A percentile compares a stretch with the other conserved stretches of the same genome.
phyloP scores from a whole-genome alignment of 2,113 vertebrate genomes.

The Dicentrarchus labrax region DNA sequence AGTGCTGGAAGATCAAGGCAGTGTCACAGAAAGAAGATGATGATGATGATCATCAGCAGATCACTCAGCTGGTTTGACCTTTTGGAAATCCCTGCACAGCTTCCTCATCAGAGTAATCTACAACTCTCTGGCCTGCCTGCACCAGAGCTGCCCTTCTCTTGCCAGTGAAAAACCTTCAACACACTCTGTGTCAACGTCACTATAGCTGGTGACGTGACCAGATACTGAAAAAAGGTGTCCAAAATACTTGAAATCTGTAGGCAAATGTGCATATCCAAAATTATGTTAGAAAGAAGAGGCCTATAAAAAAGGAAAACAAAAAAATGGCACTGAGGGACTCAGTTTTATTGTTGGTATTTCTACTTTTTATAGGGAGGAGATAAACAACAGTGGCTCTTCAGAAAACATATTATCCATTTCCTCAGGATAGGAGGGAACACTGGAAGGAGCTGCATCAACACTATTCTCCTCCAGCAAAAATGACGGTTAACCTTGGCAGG shows the following conservation, averaged over 20 bases:
- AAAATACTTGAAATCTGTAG: background rate
- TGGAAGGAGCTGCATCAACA: conserved; percentile 16
- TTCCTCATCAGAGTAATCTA: conserved; percentile 43
- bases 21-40: conserved; percentile 9
- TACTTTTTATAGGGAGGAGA: background rate
- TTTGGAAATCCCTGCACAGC: conserved; percentile 41
- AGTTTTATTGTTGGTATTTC: background rate
- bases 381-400: background rate
- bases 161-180: conserved; percentile 9
- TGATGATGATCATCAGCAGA: conserved; percentile 46
- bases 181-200: background rate
- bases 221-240: background rate
- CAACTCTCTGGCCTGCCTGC: conserved; percentile 10
- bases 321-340: background rate
- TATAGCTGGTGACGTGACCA: background rate
- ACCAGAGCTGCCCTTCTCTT: conserved; percentile 7
- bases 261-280: background rate
- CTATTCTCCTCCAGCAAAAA: conserved; percentile 6
- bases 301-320: background rate
- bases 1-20: conserved; percentile 54
- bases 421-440: conserved; percentile 15
- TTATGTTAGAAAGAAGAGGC: background rate
- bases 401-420: background rate
- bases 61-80: conserved; percentile 63
- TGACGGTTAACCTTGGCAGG: conserved; percentile 16